These are phyloP conservation scores for Suillia variegata DNA, from an alignment of 2,888 invertebrate genomes.

Conservation along the genomic window DNA sequence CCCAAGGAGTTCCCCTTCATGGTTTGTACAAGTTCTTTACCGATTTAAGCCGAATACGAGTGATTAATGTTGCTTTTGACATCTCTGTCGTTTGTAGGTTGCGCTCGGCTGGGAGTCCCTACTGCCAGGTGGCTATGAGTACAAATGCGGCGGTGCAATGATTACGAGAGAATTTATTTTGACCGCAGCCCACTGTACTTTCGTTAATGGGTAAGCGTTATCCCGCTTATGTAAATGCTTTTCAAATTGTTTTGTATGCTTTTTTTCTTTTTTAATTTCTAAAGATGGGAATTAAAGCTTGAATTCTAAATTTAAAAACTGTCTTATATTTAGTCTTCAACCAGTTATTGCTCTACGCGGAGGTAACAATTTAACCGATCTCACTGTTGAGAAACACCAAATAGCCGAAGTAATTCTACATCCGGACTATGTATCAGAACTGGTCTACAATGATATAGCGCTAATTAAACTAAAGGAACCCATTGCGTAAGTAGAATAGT, in stretches of 20 bases:
- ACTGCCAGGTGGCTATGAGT: not conserved
- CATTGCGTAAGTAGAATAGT: not conserved
- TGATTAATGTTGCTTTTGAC: no score
- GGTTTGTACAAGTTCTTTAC: no score
- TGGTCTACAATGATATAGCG: not conserved
- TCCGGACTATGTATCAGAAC: not conserved
- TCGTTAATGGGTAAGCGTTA: not conserved
- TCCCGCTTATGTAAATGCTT: not conserved
- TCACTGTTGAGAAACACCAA: not conserved
- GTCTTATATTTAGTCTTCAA: not conserved
- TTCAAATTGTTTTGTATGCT: not conserved
- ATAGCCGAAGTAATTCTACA: not conserved
- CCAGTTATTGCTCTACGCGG: not conserved
- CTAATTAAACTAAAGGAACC: not conserved
- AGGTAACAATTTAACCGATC: not conserved
- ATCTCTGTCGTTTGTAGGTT: no score
- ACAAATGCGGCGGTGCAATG: not conserved
- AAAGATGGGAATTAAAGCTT: not conserved
- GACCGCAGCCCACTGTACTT: not conserved
- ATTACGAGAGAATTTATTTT: not conserved
- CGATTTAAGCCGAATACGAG: no score
- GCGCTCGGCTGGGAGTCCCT: not conserved
- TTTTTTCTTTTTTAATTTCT: not conserved
- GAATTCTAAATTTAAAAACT: not conserved
- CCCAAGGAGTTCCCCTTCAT: no score